Conservation (phyloP, 2,888 invertebrate genomes). For the Petrophora chlorosata region DNA sequence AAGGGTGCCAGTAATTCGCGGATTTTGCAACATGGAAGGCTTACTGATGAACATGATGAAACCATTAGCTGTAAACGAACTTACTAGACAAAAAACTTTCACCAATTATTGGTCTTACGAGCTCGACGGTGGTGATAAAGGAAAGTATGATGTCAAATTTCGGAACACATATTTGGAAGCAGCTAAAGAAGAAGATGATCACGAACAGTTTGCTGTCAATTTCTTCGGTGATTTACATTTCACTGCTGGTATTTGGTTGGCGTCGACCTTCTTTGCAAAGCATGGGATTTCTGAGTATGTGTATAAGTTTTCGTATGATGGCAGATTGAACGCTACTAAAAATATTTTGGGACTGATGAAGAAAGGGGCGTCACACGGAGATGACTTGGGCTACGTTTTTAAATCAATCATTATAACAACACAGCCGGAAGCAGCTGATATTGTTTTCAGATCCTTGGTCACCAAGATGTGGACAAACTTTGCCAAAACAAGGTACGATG, state of each 20-base stretch:
- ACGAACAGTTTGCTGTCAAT: slow-evolving; percentile 45
- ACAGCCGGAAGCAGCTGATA: slow-evolving; percentile 34
- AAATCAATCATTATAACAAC: slow-evolving; percentile 2
- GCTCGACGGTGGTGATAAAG: slow-evolving; percentile 36
- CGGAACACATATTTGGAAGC: slow-evolving; percentile 33
- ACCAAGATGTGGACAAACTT: slow-evolving; percentile 61
- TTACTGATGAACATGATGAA: slow-evolving; percentile 51
- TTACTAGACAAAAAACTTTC: slow-evolving; percentile 45
- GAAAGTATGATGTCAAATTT: slow-evolving; percentile 35
- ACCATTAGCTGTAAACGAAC: slow-evolving; percentile 38
- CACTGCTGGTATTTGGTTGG: slow-evolving; percentile 47
- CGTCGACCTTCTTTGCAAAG: slow-evolving; percentile 39
- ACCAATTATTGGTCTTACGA: slow-evolving; percentile 41
- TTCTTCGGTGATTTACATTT: slow-evolving; percentile 59
- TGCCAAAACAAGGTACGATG: slow-evolving; percentile 57
- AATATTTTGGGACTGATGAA: slow-evolving; percentile 36
- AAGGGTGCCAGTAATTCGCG: slow-evolving; percentile 72
- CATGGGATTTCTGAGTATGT: slow-evolving; percentile 46
- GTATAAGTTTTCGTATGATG: slow-evolving; percentile 56
- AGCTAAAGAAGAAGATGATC: slow-evolving; percentile 30
- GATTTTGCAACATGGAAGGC: slow-evolving; percentile 76
- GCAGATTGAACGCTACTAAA: slow-evolving; percentile 47
- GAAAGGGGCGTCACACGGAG: slow-evolving; percentile 54
- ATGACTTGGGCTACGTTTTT: slow-evolving; percentile 39
- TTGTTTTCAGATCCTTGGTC: slow-evolving; percentile 41